Conservation (phyloP, 2,888 invertebrate genomes). For the Julus scandinavius region DNA sequence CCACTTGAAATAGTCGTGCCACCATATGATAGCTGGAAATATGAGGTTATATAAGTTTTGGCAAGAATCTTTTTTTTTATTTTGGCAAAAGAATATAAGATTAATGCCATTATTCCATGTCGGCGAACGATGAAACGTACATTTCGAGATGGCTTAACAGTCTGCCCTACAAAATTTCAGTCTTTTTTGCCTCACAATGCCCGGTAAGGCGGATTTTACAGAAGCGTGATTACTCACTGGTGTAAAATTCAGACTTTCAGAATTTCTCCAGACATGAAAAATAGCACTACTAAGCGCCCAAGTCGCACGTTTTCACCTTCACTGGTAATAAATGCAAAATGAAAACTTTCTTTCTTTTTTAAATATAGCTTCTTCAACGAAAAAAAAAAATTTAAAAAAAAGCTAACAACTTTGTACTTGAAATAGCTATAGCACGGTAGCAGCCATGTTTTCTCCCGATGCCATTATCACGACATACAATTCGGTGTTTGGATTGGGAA, state of each 20-base stretch:
- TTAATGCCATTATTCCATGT: slow-evolving; percentile 19
- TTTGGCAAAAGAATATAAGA: not conserved
- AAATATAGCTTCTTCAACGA: not conserved
- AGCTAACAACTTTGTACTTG: not conserved
- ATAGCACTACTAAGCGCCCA: not conserved
- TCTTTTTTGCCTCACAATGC: slow-evolving; percentile 8
- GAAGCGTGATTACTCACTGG: slow-evolving; percentile 8
- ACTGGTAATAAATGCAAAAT: not conserved
- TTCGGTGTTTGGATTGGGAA: not conserved
- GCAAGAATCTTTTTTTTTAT: not conserved
- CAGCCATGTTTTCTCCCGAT: not conserved
- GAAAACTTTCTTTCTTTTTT: not conserved
- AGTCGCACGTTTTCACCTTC: slow-evolving; percentile 37
- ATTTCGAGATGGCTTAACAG: slow-evolving; percentile 6
- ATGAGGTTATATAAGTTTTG: not conserved
- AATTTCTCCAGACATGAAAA: slow-evolving; percentile 13
- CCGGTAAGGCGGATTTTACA: not conserved
- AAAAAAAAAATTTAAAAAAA: too few species aligned
- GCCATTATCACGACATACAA: not conserved
- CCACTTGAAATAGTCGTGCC: not conserved
- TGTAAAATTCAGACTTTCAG: not conserved
- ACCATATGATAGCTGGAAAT: not conserved
- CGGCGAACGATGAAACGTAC: not conserved
- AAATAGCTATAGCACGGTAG: not conserved
- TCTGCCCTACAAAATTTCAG: not conserved